Evolutionary conservation across 2,797 vertebrate species (phyloP).

Genomic region (Lerista edwardsae): DNA sequence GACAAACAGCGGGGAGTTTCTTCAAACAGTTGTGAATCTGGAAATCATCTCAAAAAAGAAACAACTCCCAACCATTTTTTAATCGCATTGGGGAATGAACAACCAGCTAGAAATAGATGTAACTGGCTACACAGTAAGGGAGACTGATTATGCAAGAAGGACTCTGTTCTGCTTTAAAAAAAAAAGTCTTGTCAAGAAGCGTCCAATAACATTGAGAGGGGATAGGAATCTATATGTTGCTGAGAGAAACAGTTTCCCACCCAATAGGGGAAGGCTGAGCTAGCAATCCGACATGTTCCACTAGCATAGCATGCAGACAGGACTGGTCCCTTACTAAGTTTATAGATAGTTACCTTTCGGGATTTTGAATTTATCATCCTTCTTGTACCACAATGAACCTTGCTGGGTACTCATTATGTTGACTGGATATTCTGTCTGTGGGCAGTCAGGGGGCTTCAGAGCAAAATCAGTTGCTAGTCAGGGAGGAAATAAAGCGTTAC

Average conservation of each 20-base stretch:
- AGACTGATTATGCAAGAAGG: too few species aligned
- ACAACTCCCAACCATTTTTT: neutral
- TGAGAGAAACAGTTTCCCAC: neutral
- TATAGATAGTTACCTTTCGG: slow-evolving; percentile 86
- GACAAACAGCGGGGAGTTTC: neutral
- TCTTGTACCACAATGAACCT: slow-evolving; percentile 93
- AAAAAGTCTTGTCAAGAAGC: neutral
- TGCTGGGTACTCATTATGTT: slow-evolving; percentile 80
- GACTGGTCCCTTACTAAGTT: neutral
- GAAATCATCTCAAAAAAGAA: too few species aligned
- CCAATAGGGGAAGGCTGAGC: neutral
- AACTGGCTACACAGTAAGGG: too few species aligned
- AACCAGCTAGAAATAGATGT: neutral
- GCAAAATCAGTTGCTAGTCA: slow-evolving; percentile 88
- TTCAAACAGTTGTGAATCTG: neutral
- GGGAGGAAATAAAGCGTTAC: slow-evolving; percentile 35
- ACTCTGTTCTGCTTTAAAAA: neutral
- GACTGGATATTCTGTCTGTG: slow-evolving; percentile 87
- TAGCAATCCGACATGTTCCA: neutral
- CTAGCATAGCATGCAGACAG: too few species aligned
- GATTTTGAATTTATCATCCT: slow-evolving; percentile 96
- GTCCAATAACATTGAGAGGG: neutral
- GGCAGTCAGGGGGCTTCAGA: slow-evolving; percentile 86
- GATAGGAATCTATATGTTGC: neutral
- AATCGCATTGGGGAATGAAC: neutral